Evolutionary conservation across 2,797 vertebrate species (phyloP).

Genomic region (Labroides dimidiatus): DNA sequence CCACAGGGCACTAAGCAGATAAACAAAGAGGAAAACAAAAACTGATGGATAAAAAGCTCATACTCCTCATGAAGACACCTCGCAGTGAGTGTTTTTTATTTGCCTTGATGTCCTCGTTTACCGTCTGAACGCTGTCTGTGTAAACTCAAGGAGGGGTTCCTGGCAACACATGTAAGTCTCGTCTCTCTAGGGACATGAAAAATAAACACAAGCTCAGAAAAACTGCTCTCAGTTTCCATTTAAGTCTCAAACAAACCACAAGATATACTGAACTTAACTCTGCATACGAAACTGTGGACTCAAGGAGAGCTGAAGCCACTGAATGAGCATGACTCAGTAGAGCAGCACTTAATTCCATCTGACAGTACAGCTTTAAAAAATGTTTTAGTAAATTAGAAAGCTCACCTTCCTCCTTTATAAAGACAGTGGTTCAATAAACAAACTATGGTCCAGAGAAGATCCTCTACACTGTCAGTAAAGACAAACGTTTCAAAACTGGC

Average conservation of each 20-base stretch:
- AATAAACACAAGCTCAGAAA: constrained; percentile 1
- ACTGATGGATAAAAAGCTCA: not conserved
- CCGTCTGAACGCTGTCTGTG: not conserved
- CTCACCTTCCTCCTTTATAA: too few relatives aligned
- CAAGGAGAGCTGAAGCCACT: not conserved
- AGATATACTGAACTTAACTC: not conserved
- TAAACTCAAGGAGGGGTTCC: not conserved
- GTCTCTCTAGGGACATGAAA: not conserved
- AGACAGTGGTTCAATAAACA: too few relatives aligned
- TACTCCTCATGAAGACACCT: not conserved
- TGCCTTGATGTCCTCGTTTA: not conserved
- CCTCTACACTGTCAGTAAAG: too few relatives aligned
- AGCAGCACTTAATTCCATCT: too few relatives aligned
- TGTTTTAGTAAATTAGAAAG: too few relatives aligned
- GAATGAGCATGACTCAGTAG: too few relatives aligned
- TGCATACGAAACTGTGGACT: not conserved
- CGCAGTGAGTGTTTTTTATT: not conserved
- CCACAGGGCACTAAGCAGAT: not conserved
- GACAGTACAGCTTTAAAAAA: too few relatives aligned
- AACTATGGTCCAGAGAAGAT: too few relatives aligned
- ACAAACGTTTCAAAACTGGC: too few relatives aligned
- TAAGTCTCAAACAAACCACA: not conserved
- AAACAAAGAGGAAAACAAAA: not conserved
- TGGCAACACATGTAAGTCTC: not conserved
- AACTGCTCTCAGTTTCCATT: not conserved